Percentiles rank a stretch among this genome's conserved stretches.
Conservation (phyloP, 2,888 invertebrate genomes). For the Petrolisthes cinctipes region DNA sequence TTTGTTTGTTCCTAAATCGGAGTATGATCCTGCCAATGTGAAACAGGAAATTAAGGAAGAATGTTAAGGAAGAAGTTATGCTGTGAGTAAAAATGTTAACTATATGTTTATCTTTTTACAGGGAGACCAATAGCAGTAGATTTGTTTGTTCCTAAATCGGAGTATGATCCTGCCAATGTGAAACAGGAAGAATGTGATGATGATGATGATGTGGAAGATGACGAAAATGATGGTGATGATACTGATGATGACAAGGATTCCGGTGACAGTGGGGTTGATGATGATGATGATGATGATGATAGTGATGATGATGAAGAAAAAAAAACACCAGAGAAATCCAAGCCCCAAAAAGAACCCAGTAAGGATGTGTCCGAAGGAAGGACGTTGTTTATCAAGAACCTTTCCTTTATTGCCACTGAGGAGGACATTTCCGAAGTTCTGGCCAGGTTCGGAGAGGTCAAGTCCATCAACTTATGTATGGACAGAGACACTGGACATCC, state of each 20-base stretch:
- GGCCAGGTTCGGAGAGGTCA: conserved; percentile 82
- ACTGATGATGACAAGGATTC: conserved; percentile 17
- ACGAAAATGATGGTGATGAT: conserved; percentile 47
- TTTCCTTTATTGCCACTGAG: conserved; percentile 87
- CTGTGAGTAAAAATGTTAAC: background rate
- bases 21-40: too few relatives aligned
- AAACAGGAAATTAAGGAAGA: too few relatives aligned
- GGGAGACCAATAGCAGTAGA: conserved; percentile 79
- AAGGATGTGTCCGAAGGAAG: conserved; percentile 86
- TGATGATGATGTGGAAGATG: conserved; percentile 58
- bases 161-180: conserved; percentile 67
- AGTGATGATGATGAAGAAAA: conserved; percentile 67
- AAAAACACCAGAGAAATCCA: conserved; percentile 55
- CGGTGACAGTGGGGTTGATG: conserved; percentile 63
- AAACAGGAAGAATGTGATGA: conserved; percentile 65
- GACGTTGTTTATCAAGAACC: conserved; percentile 91
- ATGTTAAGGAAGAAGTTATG: too few relatives aligned
- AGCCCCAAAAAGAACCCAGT: conserved; percentile 55
- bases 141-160: conserved; percentile 90
- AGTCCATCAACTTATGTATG: conserved; percentile 88
- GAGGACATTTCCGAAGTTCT: conserved; percentile 83
- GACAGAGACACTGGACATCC: conserved; percentile 92
- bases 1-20: too few relatives aligned
- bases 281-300: conserved; percentile 69
- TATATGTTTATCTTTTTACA: conserved; percentile 66